These are phyloP conservation scores for Rhadinocentrus ornatus DNA, from an alignment of 2,797 vertebrate genomes.

Conservation along the genomic window DNA sequence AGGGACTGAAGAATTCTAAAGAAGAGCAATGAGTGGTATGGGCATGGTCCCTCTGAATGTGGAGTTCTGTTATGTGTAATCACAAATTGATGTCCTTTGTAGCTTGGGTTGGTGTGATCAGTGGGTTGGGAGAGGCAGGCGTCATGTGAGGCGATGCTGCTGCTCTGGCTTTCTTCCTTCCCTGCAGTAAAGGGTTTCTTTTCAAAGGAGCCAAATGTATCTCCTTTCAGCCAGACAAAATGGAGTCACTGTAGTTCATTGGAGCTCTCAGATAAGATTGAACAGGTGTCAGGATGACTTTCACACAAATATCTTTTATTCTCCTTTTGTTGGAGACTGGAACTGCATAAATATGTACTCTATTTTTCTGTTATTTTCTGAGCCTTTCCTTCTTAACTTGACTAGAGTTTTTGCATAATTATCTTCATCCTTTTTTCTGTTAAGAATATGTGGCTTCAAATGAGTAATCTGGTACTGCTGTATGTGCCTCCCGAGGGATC, in stretches of 20 bases:
- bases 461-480: neutral
- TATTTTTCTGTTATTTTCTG: conserved; percentile 18
- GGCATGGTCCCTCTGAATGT: conserved; percentile 48
- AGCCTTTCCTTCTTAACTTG: conserved; percentile 4
- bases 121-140: conserved; percentile 55
- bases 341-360: conserved; percentile 16
- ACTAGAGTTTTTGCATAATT: conserved; percentile 21
- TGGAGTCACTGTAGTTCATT: conserved; percentile 55
- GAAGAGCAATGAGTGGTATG: conserved; percentile 45
- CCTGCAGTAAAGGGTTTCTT: conserved; percentile 58
- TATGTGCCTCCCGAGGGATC: conserved; percentile 25
- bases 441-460: conserved; percentile 11
- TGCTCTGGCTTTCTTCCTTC: conserved; percentile 62
- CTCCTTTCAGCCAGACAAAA: conserved; percentile 63
- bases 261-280: conserved; percentile 56
- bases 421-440: conserved; percentile 25
- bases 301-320: conserved; percentile 38
- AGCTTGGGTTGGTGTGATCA: conserved; percentile 60
- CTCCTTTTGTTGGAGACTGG: conserved; percentile 23
- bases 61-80: conserved; percentile 63
- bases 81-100: conserved; percentile 70
- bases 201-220: conserved; percentile 67
- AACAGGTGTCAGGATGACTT: conserved; percentile 61
- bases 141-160: conserved; percentile 63
- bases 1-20: conserved; percentile 49